These are phyloP conservation scores for Hyphantria cunea DNA, from an alignment of 1,140 invertebrate species.

Conservation along the genomic window DNA sequence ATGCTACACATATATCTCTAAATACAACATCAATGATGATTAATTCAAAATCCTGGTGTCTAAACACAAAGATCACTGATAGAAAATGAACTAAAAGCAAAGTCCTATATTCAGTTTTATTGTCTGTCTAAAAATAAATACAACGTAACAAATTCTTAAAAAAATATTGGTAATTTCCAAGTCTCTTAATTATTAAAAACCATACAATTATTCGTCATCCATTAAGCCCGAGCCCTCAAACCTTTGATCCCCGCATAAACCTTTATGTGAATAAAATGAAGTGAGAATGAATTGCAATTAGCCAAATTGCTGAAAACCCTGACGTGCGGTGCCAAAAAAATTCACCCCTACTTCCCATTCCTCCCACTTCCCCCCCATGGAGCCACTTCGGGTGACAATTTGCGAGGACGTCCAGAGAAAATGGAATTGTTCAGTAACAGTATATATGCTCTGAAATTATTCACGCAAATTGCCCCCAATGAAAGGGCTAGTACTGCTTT, in stretches of 20 bases:
- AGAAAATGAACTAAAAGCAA: no score
- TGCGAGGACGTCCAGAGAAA: slow-evolving; percentile 18
- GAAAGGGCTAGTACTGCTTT: no score
- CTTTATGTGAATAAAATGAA: slow-evolving; percentile 32
- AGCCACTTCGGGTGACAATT: slow-evolving; percentile 27
- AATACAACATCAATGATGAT: no score
- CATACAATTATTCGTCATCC: slow-evolving; percentile 19
- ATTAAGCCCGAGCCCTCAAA: slow-evolving; percentile 16
- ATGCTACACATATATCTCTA: no score
- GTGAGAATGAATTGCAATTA: slow-evolving; percentile 35
- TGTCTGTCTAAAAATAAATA: no score
- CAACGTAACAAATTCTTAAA: no score
- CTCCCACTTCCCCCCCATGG: slow-evolving; percentile 4
- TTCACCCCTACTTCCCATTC: not conserved
- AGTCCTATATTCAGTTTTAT: no score
- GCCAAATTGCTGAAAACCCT: slow-evolving; percentile 28
- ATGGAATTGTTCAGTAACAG: slow-evolving; percentile 27
- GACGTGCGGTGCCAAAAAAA: slow-evolving; percentile 27
- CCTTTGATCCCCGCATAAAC: slow-evolving; percentile 27
- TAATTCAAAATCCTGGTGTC: no score
- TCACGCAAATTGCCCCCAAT: slow-evolving; percentile 32
- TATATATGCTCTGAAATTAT: slow-evolving; percentile 30
- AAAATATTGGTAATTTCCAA: no score
- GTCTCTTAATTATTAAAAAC: no score
- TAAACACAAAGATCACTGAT: no score